Evolutionary conservation across 2,888 invertebrate species (phyloP).

Genomic region (Entomobrya multifasciata): DNA sequence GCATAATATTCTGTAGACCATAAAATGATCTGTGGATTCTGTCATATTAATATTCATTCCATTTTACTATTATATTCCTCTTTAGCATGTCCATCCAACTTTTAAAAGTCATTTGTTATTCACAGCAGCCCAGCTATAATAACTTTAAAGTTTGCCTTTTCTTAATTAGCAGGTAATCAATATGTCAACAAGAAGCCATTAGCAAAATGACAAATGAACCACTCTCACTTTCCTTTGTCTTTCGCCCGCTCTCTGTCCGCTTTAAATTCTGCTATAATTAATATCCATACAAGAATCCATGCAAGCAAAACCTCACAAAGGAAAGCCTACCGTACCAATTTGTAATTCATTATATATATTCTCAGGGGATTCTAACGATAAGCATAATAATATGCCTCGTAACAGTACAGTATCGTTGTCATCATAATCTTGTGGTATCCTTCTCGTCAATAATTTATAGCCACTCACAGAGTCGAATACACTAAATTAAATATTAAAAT

Average conservation of each 20-base stretch:
- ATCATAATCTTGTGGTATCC: neutral
- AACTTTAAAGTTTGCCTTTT: neutral
- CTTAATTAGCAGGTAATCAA: conserved; percentile 57
- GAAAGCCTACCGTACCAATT: neutral
- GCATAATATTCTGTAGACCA: too few species aligned
- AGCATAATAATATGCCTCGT: neutral
- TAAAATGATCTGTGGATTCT: too few species aligned
- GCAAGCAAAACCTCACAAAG: neutral
- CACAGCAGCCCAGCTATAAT: neutral
- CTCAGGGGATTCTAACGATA: neutral
- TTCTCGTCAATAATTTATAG: conserved; percentile 36
- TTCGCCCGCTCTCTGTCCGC: neutral
- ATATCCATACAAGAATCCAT: too few species aligned
- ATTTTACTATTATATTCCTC: too few species aligned
- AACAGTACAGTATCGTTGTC: neutral
- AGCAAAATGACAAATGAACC: conserved; percentile 50
- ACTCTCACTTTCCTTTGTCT: neutral
- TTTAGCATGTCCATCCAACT: too few species aligned
- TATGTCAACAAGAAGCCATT: conserved; percentile 53
- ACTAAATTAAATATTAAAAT: conserved; percentile 18
- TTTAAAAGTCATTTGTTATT: conserved; percentile 1
- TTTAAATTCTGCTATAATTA: too few species aligned
- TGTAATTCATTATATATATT: neutral
- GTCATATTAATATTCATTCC: too few species aligned
- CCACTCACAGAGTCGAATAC: too few species aligned